Base-by-base conservation (phyloP, 2,888 invertebrate species). In the Troilus luridus region DNA sequence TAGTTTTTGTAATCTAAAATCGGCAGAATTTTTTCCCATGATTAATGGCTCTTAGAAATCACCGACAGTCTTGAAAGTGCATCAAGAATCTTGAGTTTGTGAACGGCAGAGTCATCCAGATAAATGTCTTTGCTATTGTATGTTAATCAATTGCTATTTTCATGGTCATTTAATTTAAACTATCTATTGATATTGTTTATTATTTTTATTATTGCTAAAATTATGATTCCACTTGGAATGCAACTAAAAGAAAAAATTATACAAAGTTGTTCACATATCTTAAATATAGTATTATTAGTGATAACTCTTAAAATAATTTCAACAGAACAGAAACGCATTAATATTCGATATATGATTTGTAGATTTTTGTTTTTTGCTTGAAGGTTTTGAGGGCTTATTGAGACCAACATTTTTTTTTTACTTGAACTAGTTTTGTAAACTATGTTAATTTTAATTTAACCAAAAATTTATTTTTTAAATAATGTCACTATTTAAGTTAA, bases 91-190 rank as follows among this genome's bases (percentile, higher is more conserved):
- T 77, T 17, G 41, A 5, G 17, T 9, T 41, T 77, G 8, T 27
- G 24, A 24, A 67, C 3, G 41, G 27, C 9, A 14, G 41, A 77
- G 72, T 77, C 72, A 77, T 77, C 72, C 41, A 17, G 19, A 7
- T 41, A 77, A 41, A 27, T 77, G 41, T 77, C 27, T 77, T 77
- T 77, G 27, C 72, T 41, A 77, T 77, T 77, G 72, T 77, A 77
- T 77, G 72, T 19, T 41, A 77, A 77, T 77, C 12, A 14, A 7
- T 77, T 41, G 7, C 27, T 24, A 77, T 17, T 77, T 77, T 77
- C 72, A 77, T 77, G 72, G 72, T 17, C 72, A 27, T 41, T 21
- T 77, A 7, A 17, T 77, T 77, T 77, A 77, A 77, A 77, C 27
- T 77, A 41, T 24, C 14, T 77, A 41, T 77, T 41, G 41, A 41